phyloP scores from a whole-genome alignment of 2,888 invertebrate genomes.

The Myathropa florea region DNA sequence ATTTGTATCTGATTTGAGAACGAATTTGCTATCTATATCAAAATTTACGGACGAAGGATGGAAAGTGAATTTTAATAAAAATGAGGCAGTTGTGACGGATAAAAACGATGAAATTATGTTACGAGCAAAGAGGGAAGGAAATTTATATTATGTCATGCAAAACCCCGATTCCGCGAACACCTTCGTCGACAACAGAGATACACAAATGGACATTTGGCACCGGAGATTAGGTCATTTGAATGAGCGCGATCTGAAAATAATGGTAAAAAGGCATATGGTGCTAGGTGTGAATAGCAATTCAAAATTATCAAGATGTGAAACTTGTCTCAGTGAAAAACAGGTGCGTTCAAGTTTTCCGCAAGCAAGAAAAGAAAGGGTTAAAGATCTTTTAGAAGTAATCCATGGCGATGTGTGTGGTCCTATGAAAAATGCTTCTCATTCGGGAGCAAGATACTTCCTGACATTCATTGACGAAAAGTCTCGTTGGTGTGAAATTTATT shows the following conservation, averaged over 20 bases:
- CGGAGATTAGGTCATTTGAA: neutral
- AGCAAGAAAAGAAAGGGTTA: constrained; percentile 3
- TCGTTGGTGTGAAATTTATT: constrained; percentile 2
- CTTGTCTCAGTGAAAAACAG: too few species aligned
- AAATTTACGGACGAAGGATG: neutral
- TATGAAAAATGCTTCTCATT: constrained; percentile 54
- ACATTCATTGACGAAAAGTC: constrained; percentile 65
- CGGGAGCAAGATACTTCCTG: constrained; percentile 62
- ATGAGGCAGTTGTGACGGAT: neutral
- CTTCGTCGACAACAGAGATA: neutral
- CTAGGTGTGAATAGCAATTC: neutral
- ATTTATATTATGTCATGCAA: too few species aligned
- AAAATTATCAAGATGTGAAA: neutral
- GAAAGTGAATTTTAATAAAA: neutral
- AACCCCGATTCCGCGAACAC: neutral
- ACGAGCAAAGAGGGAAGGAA: neutral
- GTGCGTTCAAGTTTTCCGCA: too few species aligned
- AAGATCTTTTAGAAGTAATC: constrained; percentile 49
- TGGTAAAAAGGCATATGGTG: neutral
- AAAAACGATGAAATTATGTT: neutral
- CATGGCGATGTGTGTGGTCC: constrained; percentile 66
- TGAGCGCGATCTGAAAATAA: neutral
- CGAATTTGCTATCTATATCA: neutral
- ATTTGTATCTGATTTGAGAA: neutral
- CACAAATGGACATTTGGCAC: neutral